A percentile compares a stretch with the other conserved stretches of the same genome.
Evolutionary conservation across 2,888 invertebrate genomes (phyloP).

Genomic region (Noctua janthe): DNA sequence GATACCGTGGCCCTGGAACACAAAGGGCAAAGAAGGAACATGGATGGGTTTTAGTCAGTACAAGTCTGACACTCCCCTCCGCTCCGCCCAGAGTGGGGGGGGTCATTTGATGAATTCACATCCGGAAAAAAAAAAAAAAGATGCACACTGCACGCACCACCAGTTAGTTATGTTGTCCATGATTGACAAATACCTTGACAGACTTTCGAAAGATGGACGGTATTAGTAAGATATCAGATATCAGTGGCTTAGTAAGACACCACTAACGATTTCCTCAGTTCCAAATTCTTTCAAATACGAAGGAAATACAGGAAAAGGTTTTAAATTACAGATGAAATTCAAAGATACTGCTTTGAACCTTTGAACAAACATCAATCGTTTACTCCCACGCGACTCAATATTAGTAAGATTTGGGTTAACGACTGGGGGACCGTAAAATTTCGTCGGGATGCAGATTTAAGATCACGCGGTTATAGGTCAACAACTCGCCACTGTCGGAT

Average conservation of each 20-base stretch:
- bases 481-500: neutral
- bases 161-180: neutral
- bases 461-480: conserved; percentile 11
- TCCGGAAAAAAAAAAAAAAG: neutral
- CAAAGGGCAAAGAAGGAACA: too few relatives aligned
- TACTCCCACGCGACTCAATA: conserved; percentile 44
- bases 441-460: conserved; percentile 24
- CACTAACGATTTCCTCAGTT: conserved; percentile 6
- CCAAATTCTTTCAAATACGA: neutral
- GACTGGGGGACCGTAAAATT: conserved; percentile 37
- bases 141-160: neutral
- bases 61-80: too few relatives aligned
- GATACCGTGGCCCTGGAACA: too few relatives aligned
- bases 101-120: too few relatives aligned
- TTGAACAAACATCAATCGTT: conserved; percentile 40
- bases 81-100: too few relatives aligned
- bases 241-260: neutral
- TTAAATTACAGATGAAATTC: conserved; percentile 19
- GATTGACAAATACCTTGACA: neutral
- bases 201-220: conserved; percentile 12
- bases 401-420: conserved; percentile 58
- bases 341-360: conserved; percentile 25
- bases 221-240: neutral
- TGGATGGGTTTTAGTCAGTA: too few relatives aligned
- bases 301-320: conserved; percentile 31